These are phyloP conservation scores for Harpalus rubripes DNA, from an alignment of 2,888 invertebrate genomes.

Conservation along the genomic window DNA sequence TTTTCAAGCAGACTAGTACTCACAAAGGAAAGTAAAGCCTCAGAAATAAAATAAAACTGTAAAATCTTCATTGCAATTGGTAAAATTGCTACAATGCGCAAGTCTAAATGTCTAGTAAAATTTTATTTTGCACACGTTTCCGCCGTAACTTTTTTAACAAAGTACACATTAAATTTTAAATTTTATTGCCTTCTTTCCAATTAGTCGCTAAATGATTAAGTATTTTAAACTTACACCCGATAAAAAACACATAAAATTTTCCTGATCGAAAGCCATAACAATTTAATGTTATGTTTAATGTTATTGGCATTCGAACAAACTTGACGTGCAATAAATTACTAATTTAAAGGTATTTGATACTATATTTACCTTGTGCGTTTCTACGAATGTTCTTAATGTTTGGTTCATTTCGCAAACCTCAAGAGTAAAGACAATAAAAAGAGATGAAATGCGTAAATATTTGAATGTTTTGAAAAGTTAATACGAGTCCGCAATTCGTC, in stretches of 20 bases:
- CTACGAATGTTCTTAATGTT: too few species aligned
- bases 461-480: neutral
- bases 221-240: neutral
- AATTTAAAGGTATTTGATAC: neutral
- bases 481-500: neutral
- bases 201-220: neutral
- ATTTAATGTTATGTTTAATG: neutral
- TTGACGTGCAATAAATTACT: neutral
- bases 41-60: too few species aligned
- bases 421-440: neutral
- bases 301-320: neutral
- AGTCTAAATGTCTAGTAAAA: neutral
- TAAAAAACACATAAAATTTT: neutral
- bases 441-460: neutral
- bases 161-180: neutral
- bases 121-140: neutral
- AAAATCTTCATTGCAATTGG: too few species aligned
- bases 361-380: too few species aligned
- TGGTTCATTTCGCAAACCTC: neutral
- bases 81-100: neutral
- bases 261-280: neutral
- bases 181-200: neutral
- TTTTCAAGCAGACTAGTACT: too few species aligned
- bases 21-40: too few species aligned
- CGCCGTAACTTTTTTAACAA: neutral